A percentile compares a stretch with the other conserved stretches of the same genome.
Evolutionary conservation across 2,888 invertebrate genomes (phyloP).

Genomic region (Drosophila sordidula): DNA sequence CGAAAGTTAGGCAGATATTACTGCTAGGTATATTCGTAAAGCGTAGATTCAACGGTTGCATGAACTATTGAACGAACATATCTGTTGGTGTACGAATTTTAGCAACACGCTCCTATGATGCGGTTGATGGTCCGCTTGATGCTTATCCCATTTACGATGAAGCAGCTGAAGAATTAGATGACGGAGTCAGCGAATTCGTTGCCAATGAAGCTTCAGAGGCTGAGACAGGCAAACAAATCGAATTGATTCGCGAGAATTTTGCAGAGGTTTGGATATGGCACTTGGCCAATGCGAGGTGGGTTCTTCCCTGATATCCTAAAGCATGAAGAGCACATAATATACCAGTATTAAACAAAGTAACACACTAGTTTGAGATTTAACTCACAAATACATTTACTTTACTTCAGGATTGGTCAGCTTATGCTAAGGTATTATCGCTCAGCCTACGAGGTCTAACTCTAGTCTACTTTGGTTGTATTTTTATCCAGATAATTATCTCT

Average conservation of each 20-base stretch:
- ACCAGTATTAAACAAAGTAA: conserved; percentile 21
- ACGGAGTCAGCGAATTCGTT: not conserved
- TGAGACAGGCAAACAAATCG: not conserved
- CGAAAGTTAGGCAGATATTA: not conserved
- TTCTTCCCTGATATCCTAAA: conserved; percentile 22
- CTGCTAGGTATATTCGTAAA: not conserved
- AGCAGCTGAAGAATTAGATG: not conserved
- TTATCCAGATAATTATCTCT: conserved; percentile 18
- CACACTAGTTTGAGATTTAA: conserved; percentile 24
- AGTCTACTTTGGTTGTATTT: conserved; percentile 11
- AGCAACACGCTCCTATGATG: conserved; percentile 39
- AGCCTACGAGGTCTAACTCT: conserved; percentile 15
- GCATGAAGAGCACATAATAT: conserved; percentile 28
- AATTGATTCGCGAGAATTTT: conserved; percentile 58
- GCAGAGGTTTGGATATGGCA: conserved; percentile 74
- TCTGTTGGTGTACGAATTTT: conserved; percentile 35
- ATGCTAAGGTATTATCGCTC: conserved; percentile 34
- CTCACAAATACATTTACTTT: conserved; percentile 7
- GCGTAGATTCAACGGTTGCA: conserved; percentile 3
- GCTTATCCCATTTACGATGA: not conserved
- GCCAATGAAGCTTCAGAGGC: not conserved
- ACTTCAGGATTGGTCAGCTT: conserved; percentile 5
- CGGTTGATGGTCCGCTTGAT: conserved; percentile 26
- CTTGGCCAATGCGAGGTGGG: conserved; percentile 51
- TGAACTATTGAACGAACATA: conserved; percentile 19